Evolutionary conservation across 2,113 vertebrate genomes (phyloP), one percentile per base, ranked within the genome.

Genomic region (Pithys albifrons): DNA sequence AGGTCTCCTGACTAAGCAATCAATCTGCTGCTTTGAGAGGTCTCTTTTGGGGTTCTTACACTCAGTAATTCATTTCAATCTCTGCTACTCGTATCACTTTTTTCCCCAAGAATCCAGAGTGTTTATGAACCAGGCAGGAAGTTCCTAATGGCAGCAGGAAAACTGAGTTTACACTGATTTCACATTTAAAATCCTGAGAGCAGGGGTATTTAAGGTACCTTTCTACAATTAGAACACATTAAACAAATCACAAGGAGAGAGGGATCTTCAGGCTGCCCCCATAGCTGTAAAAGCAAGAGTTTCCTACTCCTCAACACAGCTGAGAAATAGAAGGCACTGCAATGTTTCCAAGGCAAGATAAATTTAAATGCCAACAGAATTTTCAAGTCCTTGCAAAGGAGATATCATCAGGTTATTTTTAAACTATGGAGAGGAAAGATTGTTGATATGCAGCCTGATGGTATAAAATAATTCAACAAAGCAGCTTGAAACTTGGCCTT

Each of bases 371-470:
- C 49, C 62, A 84, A 43, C 23, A 65, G 52, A 89, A 46, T 78
- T 70, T 78, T 85, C 57, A 77, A 71, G 45, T 77, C 48, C 58
- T 74, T 41, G 14, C 37, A 92, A 83, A 75, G 49, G 67, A 72
- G 65, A 46, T 86, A 86, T 9, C n/a, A 85, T 29, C 46, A 80
- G 64, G 64, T 65, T 91, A 88, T 90, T 91, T 95, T 96, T 71
- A 80, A 95, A 74, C 67, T n/a, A 31, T 0, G 2, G 43, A 85
- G 33, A 73, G 51, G 85, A 90, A 84, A 46, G 72, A 69, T 15
- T 74, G 48, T 66, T 88, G 67, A 79, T 80, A 77, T 4, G 31
- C 45, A 69, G 45, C 12, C 73, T 59, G 17, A 61, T 1, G 2
- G 41, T 69, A 39, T 19, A 88, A 91, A 90, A 70, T 76, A 91